These are phyloP conservation scores for Leptestheria dahalacensis DNA, from an alignment of 1,140 invertebrate genomes.

Conservation along the genomic window DNA sequence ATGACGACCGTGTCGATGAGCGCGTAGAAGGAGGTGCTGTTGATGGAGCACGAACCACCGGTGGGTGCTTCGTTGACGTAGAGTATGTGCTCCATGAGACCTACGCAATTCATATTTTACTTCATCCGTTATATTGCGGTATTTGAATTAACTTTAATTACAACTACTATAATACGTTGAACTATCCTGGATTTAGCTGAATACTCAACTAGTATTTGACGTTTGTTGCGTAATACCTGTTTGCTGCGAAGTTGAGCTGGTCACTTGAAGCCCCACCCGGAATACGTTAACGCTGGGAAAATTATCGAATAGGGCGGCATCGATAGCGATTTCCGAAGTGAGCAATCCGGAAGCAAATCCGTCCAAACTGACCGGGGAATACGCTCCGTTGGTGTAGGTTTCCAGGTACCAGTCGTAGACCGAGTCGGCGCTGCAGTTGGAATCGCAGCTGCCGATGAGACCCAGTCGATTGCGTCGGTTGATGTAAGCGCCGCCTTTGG, in stretches of 20 bases:
- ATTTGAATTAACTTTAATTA: no score
- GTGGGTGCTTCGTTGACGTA: conserved; percentile 26
- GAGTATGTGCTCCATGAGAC: conserved; percentile 20
- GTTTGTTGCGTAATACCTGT: no score
- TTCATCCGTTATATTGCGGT: no score
- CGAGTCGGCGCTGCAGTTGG: background rate
- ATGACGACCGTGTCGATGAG: conserved; percentile 23
- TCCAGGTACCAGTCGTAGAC: background rate
- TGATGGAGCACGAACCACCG: conserved; percentile 20
- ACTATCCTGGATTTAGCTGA: no score
- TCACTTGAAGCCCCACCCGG: no score
- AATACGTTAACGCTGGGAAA: no score
- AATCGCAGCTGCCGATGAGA: background rate
- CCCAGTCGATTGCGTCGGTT: background rate
- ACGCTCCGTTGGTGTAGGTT: background rate
- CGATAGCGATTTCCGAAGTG: conserved; percentile 9
- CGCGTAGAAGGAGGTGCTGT: conserved; percentile 15
- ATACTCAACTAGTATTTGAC: no score
- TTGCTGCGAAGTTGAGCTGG: no score
- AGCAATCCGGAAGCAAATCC: background rate
- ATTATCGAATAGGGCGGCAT: background rate
- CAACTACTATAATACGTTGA: no score
- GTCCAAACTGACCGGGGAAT: background rate
- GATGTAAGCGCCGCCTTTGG: background rate
- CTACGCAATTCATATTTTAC: no score